Evolutionary conservation across 2,797 vertebrate species (phyloP).

Genomic region (Sebastes minor): DNA sequence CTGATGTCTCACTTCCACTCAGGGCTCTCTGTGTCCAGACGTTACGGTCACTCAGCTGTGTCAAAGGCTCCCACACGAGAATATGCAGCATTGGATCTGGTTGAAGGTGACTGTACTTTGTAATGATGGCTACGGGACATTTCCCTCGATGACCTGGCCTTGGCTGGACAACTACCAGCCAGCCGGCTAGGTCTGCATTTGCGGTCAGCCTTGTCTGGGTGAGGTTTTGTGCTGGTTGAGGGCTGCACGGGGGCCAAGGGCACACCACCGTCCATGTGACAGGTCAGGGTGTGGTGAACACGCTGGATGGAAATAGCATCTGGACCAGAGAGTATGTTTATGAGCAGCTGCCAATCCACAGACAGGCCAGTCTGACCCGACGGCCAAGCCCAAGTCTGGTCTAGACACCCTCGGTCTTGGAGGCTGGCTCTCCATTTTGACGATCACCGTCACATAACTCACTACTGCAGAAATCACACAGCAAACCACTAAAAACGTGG

Average conservation of each 20-base stretch:
- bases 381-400: constrained; percentile 79
- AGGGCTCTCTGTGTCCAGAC: neutral
- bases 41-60: constrained; percentile 46
- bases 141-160: constrained; percentile 46
- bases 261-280: constrained; percentile 69
- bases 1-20: constrained; percentile 13
- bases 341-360: constrained; percentile 75
- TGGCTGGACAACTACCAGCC: constrained; percentile 42
- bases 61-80: constrained; percentile 7
- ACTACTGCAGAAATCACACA: constrained; percentile 29
- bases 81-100: constrained; percentile 4
- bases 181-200: constrained; percentile 50
- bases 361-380: constrained; percentile 55
- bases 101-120: constrained; percentile 24
- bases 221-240: constrained; percentile 31
- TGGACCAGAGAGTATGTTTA: constrained; percentile 71
- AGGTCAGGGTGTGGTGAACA: constrained; percentile 79
- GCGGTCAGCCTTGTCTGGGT: constrained; percentile 54
- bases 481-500: constrained; percentile 19
- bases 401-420: constrained; percentile 62
- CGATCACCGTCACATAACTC: constrained; percentile 57
- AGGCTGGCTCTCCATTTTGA: constrained; percentile 53
- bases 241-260: constrained; percentile 48
- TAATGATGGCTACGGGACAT: constrained; percentile 36
- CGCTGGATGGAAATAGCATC: constrained; percentile 79